Base-by-base conservation (phyloP, 92 coral and sea anemone species). In the Porites lobata region DNA sequence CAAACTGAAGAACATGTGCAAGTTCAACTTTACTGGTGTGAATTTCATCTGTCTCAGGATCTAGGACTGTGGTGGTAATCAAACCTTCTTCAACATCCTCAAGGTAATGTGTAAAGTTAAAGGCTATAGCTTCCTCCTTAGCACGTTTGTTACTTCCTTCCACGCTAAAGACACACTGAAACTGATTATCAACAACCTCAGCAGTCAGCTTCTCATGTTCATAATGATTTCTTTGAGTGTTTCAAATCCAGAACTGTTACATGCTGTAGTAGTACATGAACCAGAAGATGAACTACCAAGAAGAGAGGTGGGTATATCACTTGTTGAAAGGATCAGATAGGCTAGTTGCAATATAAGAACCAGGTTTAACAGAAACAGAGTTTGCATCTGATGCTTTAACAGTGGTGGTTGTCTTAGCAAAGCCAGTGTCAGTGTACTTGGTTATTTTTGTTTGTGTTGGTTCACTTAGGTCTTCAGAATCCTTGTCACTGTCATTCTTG, bases 211-310 rank as follows among this genome's bases (percentile, higher is more conserved):
- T n/a, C n/a, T n/a, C n/a, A n/a, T n/a, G n/a, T n/a, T n/a, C n/a
- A 86, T 75, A 52, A 86, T 77, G 13, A 86, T 86, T 47, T 81
- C 91, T 79, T 54, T 91, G 71, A 82, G 82, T 17, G 80, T 66
- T 51, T 71, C 57, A 47, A 80, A 81, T 20, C 75, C 85, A 78
- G 69, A 17, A 22, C 50, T 72, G 47, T 70, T 51, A 67, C 6
- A 51, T 65, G 61, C 79, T 63, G 66, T 38, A 82, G 79, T 63
- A 15, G 56, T 50, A 75, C 64, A 43, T 75, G 76, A 21, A 24
- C 80, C 53, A 78, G 57, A 47, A 56, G 79, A 77, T 3, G 78
- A 50, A 69, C 66, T 67, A 71, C 76, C 19, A 71, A 18, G 10
- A 71, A 50, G 76, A 71, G 19, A 50, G 52, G 14, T 72, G 43